Evolutionary conservation across 2,113 vertebrate species (phyloP).

Genomic region (Tapirus terrestris): DNA sequence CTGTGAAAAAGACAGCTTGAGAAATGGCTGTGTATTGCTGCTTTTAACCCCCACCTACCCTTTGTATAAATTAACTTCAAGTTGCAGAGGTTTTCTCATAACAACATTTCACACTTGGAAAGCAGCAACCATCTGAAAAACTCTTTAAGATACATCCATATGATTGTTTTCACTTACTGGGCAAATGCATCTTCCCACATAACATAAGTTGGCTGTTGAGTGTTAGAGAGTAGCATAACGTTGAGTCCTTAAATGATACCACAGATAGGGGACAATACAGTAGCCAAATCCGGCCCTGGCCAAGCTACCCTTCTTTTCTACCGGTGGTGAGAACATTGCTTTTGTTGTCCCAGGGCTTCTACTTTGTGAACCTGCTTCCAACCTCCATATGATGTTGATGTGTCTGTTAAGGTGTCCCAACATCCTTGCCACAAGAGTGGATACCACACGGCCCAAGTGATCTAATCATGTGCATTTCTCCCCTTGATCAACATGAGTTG

Average conservation of each 20-base stretch:
- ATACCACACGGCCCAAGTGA: neutral
- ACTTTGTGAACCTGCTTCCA: neutral
- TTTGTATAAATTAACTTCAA: slow-evolving; percentile 72
- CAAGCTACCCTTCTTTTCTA: neutral
- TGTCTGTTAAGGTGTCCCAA: neutral
- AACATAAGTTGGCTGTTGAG: neutral
- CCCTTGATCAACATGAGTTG: neutral
- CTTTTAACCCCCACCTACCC: slow-evolving; percentile 45
- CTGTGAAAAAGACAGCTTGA: slow-evolving; percentile 57
- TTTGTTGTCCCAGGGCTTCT: neutral
- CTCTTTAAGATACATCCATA: slow-evolving; percentile 50
- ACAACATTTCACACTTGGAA: slow-evolving; percentile 63
- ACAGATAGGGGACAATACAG: neutral
- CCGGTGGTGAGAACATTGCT: neutral
- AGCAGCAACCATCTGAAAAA: slow-evolving; percentile 65
- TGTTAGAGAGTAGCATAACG: neutral
- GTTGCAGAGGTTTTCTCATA: slow-evolving; percentile 62
- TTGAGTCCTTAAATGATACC: neutral
- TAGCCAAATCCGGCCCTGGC: neutral
- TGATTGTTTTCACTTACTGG: slow-evolving; percentile 57
- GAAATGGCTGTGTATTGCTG: slow-evolving; percentile 42
- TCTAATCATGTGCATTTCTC: neutral
- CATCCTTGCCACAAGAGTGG: neutral
- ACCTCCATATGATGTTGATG: neutral
- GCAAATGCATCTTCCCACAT: slow-evolving; percentile 57